Evolutionary conservation across 2,113 vertebrate genomes (phyloP).

Genomic region (Pantherophis guttatus): DNA sequence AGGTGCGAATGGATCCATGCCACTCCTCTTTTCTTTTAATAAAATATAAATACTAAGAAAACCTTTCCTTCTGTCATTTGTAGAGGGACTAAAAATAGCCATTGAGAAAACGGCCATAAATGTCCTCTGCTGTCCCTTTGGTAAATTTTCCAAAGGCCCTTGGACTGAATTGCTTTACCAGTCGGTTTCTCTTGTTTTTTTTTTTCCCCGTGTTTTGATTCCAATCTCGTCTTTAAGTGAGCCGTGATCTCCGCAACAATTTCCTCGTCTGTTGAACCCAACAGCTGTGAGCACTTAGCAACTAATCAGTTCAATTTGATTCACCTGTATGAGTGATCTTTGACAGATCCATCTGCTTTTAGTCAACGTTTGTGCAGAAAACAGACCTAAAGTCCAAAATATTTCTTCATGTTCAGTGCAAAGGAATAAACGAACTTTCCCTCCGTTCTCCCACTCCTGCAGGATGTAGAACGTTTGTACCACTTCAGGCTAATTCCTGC

Average conservation of each 20-base stretch:
- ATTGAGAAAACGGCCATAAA: not conserved
- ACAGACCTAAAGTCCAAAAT: not conserved
- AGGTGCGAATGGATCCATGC: not conserved
- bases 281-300: slow-evolving; percentile 75
- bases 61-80: not conserved
- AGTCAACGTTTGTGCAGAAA: slow-evolving; percentile 51
- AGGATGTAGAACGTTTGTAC: not conserved
- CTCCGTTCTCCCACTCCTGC: not conserved
- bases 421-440: not conserved
- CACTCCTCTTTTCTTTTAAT: fast-evolving
- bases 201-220: slow-evolving; percentile 23
- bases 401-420: not conserved
- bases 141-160: not conserved
- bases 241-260: slow-evolving; percentile 52
- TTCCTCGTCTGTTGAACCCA: slow-evolving; percentile 56
- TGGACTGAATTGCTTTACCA: not conserved
- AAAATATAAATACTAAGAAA: not conserved
- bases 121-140: not conserved
- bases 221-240: slow-evolving; percentile 44
- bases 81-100: no score
- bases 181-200: slow-evolving; percentile 35
- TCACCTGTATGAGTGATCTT: slow-evolving; percentile 67
- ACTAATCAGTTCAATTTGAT: slow-evolving; percentile 59
- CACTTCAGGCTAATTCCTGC: not conserved
- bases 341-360: slow-evolving; percentile 70